Percentiles rank a stretch among this genome's conserved stretches.
Conservation (phyloP, 2,888 invertebrate species). For the Plagodis dolabraria region DNA sequence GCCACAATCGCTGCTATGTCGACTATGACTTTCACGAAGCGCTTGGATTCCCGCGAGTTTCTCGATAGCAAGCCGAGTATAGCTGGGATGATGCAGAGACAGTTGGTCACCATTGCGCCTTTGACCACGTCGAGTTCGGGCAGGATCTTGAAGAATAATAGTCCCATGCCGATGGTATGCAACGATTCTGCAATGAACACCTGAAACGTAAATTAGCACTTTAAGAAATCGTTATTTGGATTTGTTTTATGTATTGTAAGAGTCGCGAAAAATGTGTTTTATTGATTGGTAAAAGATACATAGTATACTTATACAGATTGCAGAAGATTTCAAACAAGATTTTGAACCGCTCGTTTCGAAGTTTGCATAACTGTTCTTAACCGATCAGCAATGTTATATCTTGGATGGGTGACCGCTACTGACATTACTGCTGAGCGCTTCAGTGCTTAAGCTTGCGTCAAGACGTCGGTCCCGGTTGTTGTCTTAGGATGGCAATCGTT, state of each 20-base stretch:
- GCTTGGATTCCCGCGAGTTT: constrained; percentile 91
- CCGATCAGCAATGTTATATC: too few species aligned
- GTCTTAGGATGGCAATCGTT: too few species aligned
- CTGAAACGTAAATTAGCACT: constrained; percentile 57
- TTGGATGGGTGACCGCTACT: too few species aligned
- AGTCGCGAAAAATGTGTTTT: not conserved
- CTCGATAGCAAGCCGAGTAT: constrained; percentile 91
- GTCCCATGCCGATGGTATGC: constrained; percentile 93
- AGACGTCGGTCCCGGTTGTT: too few species aligned
- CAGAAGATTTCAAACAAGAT: too few species aligned
- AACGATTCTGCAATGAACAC: constrained; percentile 94
- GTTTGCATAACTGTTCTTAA: too few species aligned
- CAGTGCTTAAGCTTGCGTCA: too few species aligned
- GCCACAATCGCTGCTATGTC: constrained; percentile 94
- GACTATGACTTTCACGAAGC: constrained; percentile 90
- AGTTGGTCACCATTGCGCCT: constrained; percentile 98
- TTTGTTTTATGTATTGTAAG: not conserved
- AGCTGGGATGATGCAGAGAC: constrained; percentile 96
- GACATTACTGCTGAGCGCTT: too few species aligned
- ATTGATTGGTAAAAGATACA: too few species aligned
- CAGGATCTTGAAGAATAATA: constrained; percentile 94
- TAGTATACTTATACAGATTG: too few species aligned
- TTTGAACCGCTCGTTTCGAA: too few species aligned
- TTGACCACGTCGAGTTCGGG: constrained; percentile 97
- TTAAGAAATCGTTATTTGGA: too few species aligned